Percentiles rank a stretch among this genome's conserved stretches.
Evolutionary conservation across 2,113 vertebrate species (phyloP).

Genomic region (Tychaedon coryphoeus): DNA sequence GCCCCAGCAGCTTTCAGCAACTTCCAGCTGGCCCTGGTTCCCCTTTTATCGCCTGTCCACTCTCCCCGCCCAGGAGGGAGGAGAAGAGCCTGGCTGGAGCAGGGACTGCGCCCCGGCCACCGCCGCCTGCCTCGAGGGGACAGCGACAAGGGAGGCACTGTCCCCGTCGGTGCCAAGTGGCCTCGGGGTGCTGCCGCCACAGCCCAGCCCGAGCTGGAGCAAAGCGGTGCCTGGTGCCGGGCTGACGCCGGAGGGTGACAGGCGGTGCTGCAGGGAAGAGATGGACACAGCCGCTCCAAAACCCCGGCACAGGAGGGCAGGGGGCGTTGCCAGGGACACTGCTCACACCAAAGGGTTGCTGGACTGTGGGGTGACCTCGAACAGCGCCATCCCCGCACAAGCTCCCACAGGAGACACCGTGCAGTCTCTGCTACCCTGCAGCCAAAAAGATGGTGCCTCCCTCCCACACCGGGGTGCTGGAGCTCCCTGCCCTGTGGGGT

Average conservation of each 20-base stretch:
- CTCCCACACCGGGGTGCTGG: not conserved
- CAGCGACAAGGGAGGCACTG: conserved; percentile 16
- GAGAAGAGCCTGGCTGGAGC: not conserved
- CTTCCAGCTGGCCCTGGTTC: not conserved
- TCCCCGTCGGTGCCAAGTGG: not conserved
- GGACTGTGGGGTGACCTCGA: not conserved
- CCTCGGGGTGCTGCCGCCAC: not conserved
- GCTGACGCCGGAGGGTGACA: not conserved
- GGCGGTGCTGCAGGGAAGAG: fast-evolving
- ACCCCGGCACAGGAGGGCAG: fast-evolving
- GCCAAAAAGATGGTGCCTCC: not conserved
- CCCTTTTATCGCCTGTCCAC: conserved; percentile 34
- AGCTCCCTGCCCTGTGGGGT: not conserved
- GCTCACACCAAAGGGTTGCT: not conserved
- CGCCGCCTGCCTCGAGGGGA: not conserved
- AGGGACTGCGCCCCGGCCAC: not conserved
- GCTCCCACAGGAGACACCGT: fast-evolving
- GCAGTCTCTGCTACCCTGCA: not conserved
- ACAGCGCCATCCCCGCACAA: not conserved
- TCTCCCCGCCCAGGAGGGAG: conserved; percentile 58
- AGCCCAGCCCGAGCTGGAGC: not conserved
- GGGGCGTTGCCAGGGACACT: not conserved
- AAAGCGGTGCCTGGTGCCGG: conserved; percentile 27
- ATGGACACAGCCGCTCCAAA: fast-evolving
- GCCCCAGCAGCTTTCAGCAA: not conserved